A percentile compares a stretch with the other conserved stretches of the same genome.
phyloP scores from a whole-genome alignment of 1,140 invertebrate genomes.

The Acyrthosiphon pisum region DNA sequence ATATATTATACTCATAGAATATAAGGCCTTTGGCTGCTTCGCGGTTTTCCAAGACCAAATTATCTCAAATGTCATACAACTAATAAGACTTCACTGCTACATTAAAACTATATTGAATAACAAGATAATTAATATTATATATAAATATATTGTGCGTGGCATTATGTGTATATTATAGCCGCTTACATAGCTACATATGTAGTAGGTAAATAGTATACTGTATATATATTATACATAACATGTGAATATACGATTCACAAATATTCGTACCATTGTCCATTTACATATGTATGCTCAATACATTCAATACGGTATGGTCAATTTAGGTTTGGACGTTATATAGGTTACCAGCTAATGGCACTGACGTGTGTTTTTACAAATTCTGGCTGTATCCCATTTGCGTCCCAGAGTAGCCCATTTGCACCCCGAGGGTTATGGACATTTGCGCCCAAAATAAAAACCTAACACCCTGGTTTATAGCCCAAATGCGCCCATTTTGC shows the following conservation, averaged over 20 bases:
- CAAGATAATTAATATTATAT: neutral
- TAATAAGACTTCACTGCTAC: constrained; percentile 42
- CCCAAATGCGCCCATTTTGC: too few relatives aligned
- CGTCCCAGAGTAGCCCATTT: too few relatives aligned
- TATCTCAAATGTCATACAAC: constrained; percentile 45
- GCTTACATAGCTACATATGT: neutral
- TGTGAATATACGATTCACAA: neutral
- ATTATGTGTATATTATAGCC: neutral
- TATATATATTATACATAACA: too few relatives aligned
- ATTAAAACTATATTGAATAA: constrained; percentile 41
- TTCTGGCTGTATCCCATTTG: too few relatives aligned
- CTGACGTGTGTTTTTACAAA: neutral
- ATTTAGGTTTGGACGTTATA: neutral
- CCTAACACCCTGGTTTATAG: too few relatives aligned
- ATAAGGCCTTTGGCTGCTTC: constrained; percentile 1
- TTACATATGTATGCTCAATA: neutral
- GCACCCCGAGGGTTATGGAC: too few relatives aligned
- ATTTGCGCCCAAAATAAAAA: too few relatives aligned
- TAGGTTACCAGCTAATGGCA: too few relatives aligned
- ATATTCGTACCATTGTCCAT: neutral
- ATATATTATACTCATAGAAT: too few relatives aligned
- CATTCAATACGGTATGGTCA: neutral
- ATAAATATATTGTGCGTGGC: neutral
- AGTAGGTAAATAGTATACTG: too few relatives aligned
- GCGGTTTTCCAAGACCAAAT: constrained; percentile 18